Base-by-base conservation (phyloP, 1,140 invertebrate species). In the Drosophila santomea region DNA sequence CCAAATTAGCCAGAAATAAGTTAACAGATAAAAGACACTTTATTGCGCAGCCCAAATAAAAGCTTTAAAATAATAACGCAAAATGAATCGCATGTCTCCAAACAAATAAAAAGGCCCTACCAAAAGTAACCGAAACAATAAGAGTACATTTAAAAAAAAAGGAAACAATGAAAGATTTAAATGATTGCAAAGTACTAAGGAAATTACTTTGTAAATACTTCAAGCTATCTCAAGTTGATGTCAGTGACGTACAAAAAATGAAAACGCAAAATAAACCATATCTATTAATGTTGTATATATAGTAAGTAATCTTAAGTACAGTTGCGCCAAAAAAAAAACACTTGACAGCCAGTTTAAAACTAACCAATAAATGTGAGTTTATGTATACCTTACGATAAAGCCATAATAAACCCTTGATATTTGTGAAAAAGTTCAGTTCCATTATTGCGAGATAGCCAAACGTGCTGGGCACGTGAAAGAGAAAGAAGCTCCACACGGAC, bases 321-420 rank as follows among this genome's bases (percentile, higher is more conserved):
- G 82, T 82, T 82, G 78, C 62, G 62, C 66, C 74, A 72, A 81
- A 81, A 61, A 78, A 56, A 32, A 6, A 36, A 52, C 39, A 38
- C 47, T 23, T 38, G 28, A 67, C 48, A 69, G 35, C 57, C 51
- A 63, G 51, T 45, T 48, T 50, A 68, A 60, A 80, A 69, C 64
- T 78, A 74, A 89, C 43, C 67, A 73, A 73, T 88, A 73, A 79
- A 88, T 77, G 79, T 88, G 71, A 88, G 58, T 86, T 72, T 41
- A 86, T 86, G 82, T 86, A 86, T 74, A 86, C 82, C 63, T 55
- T 52, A 66, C 38, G 23, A 43, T 48, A 63, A 72, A 62, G 10
- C 45, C 35, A 63, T 47, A 73, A 86, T 83, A 84, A 85, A 85
- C 32, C 74, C 62, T 86, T 81, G 58, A 81, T 74, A 69, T 71